Evolutionary conservation across 2,888 invertebrate genomes (phyloP).

Genomic region (Diarsia mendica): DNA sequence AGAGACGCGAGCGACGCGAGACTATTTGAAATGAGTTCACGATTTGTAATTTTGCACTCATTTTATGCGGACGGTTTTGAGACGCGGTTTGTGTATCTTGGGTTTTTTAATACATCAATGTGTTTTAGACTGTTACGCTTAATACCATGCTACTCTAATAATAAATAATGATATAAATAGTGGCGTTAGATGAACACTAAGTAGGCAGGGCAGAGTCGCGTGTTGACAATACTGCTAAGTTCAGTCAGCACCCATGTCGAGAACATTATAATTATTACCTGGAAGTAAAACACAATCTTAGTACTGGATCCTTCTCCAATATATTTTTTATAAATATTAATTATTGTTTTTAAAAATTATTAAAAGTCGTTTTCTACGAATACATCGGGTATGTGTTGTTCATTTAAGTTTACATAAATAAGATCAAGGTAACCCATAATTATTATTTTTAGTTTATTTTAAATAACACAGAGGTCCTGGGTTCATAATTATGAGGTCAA

Average conservation of each 20-base stretch:
- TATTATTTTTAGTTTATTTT: neutral
- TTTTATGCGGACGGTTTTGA: too few species aligned
- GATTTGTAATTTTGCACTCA: too few species aligned
- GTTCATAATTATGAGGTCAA: neutral
- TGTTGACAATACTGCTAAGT: constrained; percentile 74
- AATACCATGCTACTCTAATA: constrained; percentile 74
- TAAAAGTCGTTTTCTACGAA: neutral
- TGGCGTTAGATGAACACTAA: constrained; percentile 72
- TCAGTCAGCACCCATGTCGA: constrained; percentile 80
- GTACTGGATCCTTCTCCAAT: neutral
- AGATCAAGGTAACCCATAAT: neutral
- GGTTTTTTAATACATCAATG: too few species aligned
- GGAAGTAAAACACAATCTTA: constrained; percentile 57
- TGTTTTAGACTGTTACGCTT: constrained; percentile 79
- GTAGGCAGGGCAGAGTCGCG: constrained; percentile 50
- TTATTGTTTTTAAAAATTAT: neutral
- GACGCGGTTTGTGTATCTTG: too few species aligned
- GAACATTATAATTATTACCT: constrained; percentile 69
- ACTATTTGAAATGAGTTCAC: too few species aligned
- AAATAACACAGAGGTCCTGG: neutral
- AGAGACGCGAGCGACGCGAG: too few species aligned
- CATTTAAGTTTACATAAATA: neutral
- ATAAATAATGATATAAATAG: constrained; percentile 84
- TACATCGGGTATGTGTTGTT: neutral
- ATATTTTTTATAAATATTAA: neutral